Base-by-base conservation (phyloP, 2,888 invertebrate species). In the Troides oblongomaculatus region DNA sequence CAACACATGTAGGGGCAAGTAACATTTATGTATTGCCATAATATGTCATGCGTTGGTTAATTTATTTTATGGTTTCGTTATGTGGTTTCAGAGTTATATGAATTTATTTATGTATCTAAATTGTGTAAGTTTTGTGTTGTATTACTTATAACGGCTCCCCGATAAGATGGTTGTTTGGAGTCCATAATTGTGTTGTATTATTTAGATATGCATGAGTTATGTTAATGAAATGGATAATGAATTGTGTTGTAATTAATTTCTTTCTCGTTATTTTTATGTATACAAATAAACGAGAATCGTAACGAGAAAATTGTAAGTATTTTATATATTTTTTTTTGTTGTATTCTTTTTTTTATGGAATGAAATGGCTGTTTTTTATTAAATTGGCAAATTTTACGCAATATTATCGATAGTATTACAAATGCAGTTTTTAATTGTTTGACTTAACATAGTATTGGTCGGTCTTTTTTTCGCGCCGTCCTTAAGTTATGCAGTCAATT, bases 351-450 rank as follows among this genome's bases (percentile, higher is more conserved):
- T 17, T 12, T 61, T 18, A 43, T 7, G 21, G 43, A 21, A 23
- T 46, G 6, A 46, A 25, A 62, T 46, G 25, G 25, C 2, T 46
- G 75, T 76, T 14, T 46, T 43, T 10, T 46, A 46, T 14, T 46
- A 46, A 14, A 14, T 12, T 46, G 46, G 14, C 14, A 46, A 46
- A 46, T 4, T 46, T 46, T 14, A 14, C 14, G 12, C 14, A 46
- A 14, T 46, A 14, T 14, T 46, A 12, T 46, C 14, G 46, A 46
- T 46, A 14, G 14, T 46, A 46, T 3, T 46, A 46, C 14, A 14
- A 46, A 46, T 46, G 46, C 1, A 46, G 12, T 46, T 14, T 12
- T 46, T 46, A 14, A 46, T 46, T 12, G 17, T 46, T 46, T 14
- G 14, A 43, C 2, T 43, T 43, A 10, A 43, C 12, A 2, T 43